phyloP scores from a whole-genome alignment of 2,888 invertebrate species.

The Netelia melanura region DNA sequence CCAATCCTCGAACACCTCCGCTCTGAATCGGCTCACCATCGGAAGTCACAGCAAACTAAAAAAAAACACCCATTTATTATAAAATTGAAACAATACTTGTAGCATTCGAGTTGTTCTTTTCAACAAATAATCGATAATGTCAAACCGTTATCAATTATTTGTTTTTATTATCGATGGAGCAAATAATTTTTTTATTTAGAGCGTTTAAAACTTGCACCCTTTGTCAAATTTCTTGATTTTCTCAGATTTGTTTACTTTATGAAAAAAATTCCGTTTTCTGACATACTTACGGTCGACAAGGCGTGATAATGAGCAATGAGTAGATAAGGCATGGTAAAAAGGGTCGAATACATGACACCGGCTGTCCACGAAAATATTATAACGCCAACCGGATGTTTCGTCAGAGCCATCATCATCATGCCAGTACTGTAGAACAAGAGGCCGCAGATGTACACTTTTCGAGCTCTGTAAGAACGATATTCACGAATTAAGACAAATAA shows the following conservation, averaged over 20 bases:
- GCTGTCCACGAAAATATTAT: conserved; percentile 96
- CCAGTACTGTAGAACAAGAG: conserved; percentile 95
- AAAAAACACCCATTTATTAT: background rate
- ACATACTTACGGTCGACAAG: conserved; percentile 91
- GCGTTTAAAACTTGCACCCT: no score
- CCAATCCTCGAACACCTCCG: conserved; percentile 93
- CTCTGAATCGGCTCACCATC: conserved; percentile 87
- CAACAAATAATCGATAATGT: no score
- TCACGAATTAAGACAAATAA: background rate
- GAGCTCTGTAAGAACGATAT: conserved; percentile 89
- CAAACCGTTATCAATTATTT: no score
- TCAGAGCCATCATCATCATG: conserved; percentile 94
- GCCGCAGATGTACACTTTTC: conserved; percentile 94
- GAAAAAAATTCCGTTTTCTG: background rate
- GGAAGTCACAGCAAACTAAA: conserved; percentile 87
- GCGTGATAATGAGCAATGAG: conserved; percentile 97
- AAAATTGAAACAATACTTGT: background rate
- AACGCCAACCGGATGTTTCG: conserved; percentile 91
- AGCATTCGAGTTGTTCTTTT: background rate
- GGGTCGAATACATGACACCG: conserved; percentile 98
- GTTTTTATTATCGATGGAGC: no score
- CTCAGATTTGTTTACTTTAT: conserved; percentile 10
- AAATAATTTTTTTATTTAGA: background rate
- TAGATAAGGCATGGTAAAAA: conserved; percentile 98
- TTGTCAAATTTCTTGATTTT: background rate